These are phyloP conservation scores for Cremastinae sp. DNA, from an alignment of 2,888 invertebrate species.

Conservation along the genomic window DNA sequence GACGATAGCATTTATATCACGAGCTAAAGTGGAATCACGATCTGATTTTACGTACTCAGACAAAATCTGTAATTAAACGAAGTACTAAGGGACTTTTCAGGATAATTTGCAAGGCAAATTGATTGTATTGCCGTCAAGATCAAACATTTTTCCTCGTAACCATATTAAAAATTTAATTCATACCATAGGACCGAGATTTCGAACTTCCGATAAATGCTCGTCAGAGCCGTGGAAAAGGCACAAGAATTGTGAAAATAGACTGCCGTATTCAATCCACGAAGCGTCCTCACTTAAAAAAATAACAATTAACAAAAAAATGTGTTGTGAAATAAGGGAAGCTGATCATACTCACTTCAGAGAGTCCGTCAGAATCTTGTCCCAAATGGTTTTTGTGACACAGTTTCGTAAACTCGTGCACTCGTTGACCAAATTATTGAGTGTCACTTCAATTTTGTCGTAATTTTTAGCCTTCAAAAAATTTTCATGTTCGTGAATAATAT, in stretches of 20 bases:
- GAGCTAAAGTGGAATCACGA: slow-evolving; percentile 56
- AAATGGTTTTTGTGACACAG: slow-evolving; percentile 50
- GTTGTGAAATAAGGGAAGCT: not conserved
- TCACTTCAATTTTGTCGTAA: slow-evolving; percentile 50
- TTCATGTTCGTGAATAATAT: no score
- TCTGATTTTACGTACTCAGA: slow-evolving; percentile 62
- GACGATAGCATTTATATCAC: slow-evolving; percentile 66
- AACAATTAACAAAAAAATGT: not conserved
- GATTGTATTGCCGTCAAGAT: no score
- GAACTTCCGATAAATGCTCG: slow-evolving; percentile 42
- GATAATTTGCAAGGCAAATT: not conserved
- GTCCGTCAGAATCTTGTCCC: slow-evolving; percentile 52
- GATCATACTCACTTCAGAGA: slow-evolving; percentile 33
- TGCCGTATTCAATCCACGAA: slow-evolving; percentile 61
- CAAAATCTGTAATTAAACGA: slow-evolving; percentile 64
- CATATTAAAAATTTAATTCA: not conserved
- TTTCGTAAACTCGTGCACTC: slow-evolving; percentile 50
- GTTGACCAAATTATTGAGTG: slow-evolving; percentile 47
- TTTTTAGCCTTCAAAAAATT: slow-evolving; percentile 48
- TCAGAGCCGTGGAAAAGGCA: slow-evolving; percentile 45
- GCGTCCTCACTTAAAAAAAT: slow-evolving; percentile 36
- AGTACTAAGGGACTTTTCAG: slow-evolving; percentile 2
- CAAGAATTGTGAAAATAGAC: slow-evolving; percentile 59
- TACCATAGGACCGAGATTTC: slow-evolving; percentile 44
- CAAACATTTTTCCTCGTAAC: no score